phyloP scores from a whole-genome alignment of 2,797 vertebrate species.

The Neosilurus mollespiculum region DNA sequence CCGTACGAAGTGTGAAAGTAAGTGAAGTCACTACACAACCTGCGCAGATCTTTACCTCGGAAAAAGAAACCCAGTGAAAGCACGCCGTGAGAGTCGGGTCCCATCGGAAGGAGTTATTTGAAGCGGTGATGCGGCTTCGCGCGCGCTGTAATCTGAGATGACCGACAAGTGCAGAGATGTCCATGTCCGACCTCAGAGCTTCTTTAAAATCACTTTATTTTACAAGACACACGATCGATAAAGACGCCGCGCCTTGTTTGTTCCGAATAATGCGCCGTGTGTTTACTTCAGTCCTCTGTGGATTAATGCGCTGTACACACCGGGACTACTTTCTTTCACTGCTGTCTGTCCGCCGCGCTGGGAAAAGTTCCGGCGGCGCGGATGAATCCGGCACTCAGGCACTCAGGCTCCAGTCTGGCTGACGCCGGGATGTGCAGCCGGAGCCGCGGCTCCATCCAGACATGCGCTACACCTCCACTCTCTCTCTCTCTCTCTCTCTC shows the following conservation, averaged over 20 bases:
- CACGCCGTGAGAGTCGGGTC: no score
- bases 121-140: not conserved
- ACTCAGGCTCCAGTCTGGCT: conserved; percentile 83
- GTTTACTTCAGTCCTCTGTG: not conserved
- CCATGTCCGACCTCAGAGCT: not conserved
- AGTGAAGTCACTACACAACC: not conserved
- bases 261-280: not conserved
- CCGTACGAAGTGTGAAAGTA: not conserved
- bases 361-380: conserved; percentile 73
- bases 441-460: conserved; percentile 55
- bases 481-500: conserved; percentile 1
- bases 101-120: not conserved
- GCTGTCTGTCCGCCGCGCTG: conserved; percentile 59
- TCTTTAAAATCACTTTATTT: not conserved
- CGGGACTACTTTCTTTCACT: no score
- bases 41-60: no score
- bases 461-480: conserved; percentile 59
- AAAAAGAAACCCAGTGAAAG: no score
- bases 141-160: not conserved
- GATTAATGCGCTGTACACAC: no score
- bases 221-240: not conserved
- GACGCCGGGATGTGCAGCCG: conserved; percentile 76
- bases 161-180: conserved; percentile 31
- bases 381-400: conserved; percentile 76
- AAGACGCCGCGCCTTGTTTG: not conserved